Percentiles rank a stretch among this genome's conserved stretches.
Conservation (phyloP, 1,140 invertebrate genomes). For the Lordiphosa stackelbergi region DNA sequence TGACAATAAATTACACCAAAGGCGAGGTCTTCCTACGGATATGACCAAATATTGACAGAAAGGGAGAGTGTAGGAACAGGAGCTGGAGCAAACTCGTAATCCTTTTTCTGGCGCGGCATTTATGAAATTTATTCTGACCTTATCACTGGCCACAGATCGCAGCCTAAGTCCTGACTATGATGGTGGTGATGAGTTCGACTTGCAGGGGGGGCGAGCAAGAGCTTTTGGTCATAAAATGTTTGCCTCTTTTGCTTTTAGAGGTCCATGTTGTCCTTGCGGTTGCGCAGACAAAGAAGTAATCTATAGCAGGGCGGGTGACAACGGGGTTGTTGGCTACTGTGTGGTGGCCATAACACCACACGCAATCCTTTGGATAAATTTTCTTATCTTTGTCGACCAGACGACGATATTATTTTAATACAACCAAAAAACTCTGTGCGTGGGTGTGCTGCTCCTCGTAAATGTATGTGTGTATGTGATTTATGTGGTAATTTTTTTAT, state of each 20-base stretch:
- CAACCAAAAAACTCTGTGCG: slow-evolving; percentile 46
- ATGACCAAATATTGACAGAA: slow-evolving; percentile 52
- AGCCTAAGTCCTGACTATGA: slow-evolving; percentile 24
- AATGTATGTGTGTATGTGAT: slow-evolving; percentile 50
- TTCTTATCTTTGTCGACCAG: slow-evolving; percentile 75
- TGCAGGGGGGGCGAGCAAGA: slow-evolving; percentile 23
- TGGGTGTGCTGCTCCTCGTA: slow-evolving; percentile 30
- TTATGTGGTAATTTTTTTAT: slow-evolving; percentile 69
- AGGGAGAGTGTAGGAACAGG: slow-evolving; percentile 1
- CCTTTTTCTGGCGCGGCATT: slow-evolving; percentile 60
- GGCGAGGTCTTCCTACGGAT: slow-evolving; percentile 23
- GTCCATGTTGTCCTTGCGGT: slow-evolving; percentile 52
- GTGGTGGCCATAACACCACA: slow-evolving; percentile 64
- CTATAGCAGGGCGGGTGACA: background rate
- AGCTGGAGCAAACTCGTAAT: slow-evolving; percentile 36
- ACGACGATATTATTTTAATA: slow-evolving; percentile 77
- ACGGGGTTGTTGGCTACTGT: slow-evolving; percentile 30
- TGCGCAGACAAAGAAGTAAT: slow-evolving; percentile 47
- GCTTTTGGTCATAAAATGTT: slow-evolving; percentile 60
- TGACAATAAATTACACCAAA: slow-evolving; percentile 54
- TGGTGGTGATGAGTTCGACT: slow-evolving; percentile 63
- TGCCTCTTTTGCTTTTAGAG: slow-evolving; percentile 9
- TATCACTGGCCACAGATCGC: slow-evolving; percentile 62
- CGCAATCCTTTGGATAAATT: slow-evolving; percentile 77
- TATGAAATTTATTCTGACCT: slow-evolving; percentile 64